Conservation (phyloP, 2,113 vertebrate genomes). For the Thamnophis sirtalis region DNA sequence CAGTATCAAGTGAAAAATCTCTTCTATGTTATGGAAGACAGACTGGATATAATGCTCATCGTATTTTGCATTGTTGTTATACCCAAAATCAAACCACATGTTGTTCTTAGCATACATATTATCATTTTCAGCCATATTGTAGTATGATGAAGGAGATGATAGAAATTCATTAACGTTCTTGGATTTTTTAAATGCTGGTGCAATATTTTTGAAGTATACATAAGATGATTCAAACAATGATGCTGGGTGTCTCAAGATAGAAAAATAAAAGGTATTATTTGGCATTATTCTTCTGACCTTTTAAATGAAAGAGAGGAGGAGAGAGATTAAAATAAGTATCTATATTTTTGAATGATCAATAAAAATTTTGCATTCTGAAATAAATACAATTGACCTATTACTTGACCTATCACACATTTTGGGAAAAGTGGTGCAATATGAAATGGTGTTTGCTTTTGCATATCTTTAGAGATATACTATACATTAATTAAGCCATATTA, state of each 20-base stretch:
- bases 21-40: slow-evolving; percentile 64
- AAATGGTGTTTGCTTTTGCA: not conserved
- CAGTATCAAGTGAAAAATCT: slow-evolving; percentile 77
- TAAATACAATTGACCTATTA: not conserved
- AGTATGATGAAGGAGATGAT: slow-evolving; percentile 54
- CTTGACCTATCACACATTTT: not conserved
- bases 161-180: slow-evolving; percentile 72
- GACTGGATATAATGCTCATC: slow-evolving; percentile 30
- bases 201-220: slow-evolving; percentile 68
- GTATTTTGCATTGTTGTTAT: slow-evolving; percentile 56
- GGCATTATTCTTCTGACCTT: slow-evolving; percentile 86
- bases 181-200: slow-evolving; percentile 68
- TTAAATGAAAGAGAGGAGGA: not conserved
- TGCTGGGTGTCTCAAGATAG: slow-evolving; percentile 82
- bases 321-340: not conserved
- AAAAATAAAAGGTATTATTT: slow-evolving; percentile 79
- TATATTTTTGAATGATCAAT: not conserved
- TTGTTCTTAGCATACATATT: slow-evolving; percentile 74
- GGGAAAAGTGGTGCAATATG: not conserved
- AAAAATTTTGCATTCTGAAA: not conserved
- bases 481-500: not conserved
- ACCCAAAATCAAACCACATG: slow-evolving; percentile 87
- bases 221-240: slow-evolving; percentile 83
- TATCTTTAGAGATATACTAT: not conserved
- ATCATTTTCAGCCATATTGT: not conserved